Percentiles rank a stretch among this genome's conserved stretches.
These are phyloP conservation scores for Stramonita haemastoma DNA, from an alignment of 2,888 invertebrate genomes.

Conservation along the genomic window DNA sequence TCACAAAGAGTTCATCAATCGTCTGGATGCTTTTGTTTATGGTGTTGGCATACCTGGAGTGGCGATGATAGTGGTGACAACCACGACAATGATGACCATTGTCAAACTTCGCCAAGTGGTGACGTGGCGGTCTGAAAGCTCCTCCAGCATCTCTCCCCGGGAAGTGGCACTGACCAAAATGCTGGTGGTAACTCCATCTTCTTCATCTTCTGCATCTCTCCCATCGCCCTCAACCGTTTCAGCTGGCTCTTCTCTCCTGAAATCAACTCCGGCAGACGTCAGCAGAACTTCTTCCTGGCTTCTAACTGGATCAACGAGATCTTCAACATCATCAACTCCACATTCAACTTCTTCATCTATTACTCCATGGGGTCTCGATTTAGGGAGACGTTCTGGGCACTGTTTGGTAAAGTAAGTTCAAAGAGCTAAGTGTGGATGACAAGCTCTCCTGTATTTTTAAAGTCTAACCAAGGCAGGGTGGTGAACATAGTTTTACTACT, in stretches of 20 bases:
- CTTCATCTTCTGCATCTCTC: constrained; percentile 1
- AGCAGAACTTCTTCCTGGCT: neutral
- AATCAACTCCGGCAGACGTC: neutral
- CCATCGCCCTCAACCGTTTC: neutral
- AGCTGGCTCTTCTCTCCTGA: neutral
- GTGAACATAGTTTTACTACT: too few relatives aligned
- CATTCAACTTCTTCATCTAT: constrained; percentile 1
- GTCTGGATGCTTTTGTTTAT: neutral
- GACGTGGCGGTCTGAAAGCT: neutral
- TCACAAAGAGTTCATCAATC: constrained; percentile 14
- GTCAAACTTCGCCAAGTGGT: constrained; percentile 20
- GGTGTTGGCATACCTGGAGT: neutral
- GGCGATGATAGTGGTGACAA: neutral
- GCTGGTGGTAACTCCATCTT: constrained; percentile 4
- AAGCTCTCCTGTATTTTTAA: too few relatives aligned
- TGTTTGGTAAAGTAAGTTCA: neutral
- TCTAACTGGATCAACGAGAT: neutral
- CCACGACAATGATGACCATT: neutral
- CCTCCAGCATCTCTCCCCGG: neutral
- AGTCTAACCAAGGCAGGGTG: too few relatives aligned
- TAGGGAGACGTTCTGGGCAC: neutral
- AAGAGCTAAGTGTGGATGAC: too few relatives aligned
- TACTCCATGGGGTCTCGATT: constrained; percentile 1
- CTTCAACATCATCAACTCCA: neutral
- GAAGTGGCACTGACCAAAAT: constrained; percentile 16